A percentile compares a stretch with the other conserved stretches of the same genome.
Conservation (phyloP, 2,113 vertebrate species). For the Cyprinodon variegatus region DNA sequence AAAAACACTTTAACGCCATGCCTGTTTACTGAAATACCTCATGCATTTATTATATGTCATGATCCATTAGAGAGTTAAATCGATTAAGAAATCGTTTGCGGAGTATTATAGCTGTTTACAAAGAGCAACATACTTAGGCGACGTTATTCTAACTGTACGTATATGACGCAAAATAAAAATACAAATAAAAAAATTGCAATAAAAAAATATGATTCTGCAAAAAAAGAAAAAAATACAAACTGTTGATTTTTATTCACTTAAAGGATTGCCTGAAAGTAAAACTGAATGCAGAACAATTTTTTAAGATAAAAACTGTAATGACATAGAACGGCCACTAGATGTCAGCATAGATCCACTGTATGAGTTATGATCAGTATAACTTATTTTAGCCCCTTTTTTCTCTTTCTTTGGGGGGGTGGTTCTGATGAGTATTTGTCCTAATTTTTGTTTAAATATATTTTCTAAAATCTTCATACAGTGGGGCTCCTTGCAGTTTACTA, state of each 20-base stretch:
- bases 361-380: too few relatives aligned
- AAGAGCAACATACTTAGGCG: background rate
- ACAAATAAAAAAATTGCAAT: too few relatives aligned
- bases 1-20: background rate
- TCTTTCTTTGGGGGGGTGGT: too few relatives aligned
- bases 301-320: background rate
- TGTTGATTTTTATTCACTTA: background rate
- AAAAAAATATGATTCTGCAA: too few relatives aligned
- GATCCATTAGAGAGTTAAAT: background rate
- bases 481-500: too few relatives aligned
- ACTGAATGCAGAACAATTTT: background rate
- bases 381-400: too few relatives aligned
- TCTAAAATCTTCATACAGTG: too few relatives aligned
- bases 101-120: background rate
- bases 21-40: background rate
- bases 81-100: background rate
- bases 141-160: background rate
- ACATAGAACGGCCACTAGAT: conserved; percentile 59
- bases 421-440: too few relatives aligned
- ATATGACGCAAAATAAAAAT: background rate
- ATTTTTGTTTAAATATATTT: too few relatives aligned
- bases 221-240: too few relatives aligned
- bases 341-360: conserved; percentile 41
- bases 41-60: background rate
- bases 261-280: background rate